Evolutionary conservation across 2,888 invertebrate species (phyloP).

Genomic region (Microplitis deprimator): DNA sequence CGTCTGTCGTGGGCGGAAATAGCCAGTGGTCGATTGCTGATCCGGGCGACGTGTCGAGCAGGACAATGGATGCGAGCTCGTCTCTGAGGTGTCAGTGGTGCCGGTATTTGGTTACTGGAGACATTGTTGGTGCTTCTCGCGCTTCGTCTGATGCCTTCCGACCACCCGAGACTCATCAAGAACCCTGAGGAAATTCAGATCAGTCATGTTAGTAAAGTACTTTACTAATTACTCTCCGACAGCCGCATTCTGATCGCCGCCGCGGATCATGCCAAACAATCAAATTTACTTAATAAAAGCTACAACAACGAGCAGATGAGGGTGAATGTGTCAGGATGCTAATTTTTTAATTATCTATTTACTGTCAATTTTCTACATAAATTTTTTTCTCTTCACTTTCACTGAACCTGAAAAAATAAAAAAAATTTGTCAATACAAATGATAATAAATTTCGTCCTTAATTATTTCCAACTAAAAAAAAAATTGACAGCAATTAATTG

Average conservation of each 20-base stretch:
- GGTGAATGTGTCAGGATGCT: constrained; percentile 42
- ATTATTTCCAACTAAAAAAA: no score
- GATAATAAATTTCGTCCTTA: no score
- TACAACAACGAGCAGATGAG: constrained; percentile 68
- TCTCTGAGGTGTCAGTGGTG: constrained; percentile 65
- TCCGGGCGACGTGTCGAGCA: constrained; percentile 60
- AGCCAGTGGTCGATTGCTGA: constrained; percentile 60
- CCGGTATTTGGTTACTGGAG: constrained; percentile 58
- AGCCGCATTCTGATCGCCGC: constrained; percentile 49
- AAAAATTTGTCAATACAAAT: background rate
- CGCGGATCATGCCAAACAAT: constrained; percentile 70
- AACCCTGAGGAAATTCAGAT: constrained; percentile 58
- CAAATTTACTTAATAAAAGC: constrained; percentile 62
- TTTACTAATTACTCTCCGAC: background rate
- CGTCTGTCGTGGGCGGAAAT: constrained; percentile 63
- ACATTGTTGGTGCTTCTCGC: constrained; percentile 42
- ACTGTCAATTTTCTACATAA: constrained; percentile 15
- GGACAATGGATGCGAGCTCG: constrained; percentile 66
- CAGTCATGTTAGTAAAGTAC: constrained; percentile 50
- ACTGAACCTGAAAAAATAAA: constrained; percentile 49
- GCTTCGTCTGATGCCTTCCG: constrained; percentile 54
- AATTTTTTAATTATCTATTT: constrained; percentile 32
- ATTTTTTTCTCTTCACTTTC: background rate
- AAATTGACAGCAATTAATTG: no score
- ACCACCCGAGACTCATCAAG: constrained; percentile 66